phyloP scores from a whole-genome alignment of 2,888 invertebrate genomes.

The Helicoverpa assulta region DNA sequence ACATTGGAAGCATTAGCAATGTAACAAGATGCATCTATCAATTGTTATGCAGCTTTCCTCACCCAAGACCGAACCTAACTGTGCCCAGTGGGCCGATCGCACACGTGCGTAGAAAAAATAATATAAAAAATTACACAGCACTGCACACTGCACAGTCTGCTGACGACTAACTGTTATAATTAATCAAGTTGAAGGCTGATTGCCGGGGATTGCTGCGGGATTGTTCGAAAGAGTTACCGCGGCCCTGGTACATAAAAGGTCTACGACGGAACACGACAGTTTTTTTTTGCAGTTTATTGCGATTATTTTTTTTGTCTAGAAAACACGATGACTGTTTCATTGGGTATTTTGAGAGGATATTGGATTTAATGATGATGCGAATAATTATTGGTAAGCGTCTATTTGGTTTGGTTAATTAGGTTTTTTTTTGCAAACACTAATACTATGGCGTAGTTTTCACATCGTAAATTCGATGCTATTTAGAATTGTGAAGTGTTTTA shows the following conservation, averaged over 20 bases:
- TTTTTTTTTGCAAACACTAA: too few species aligned
- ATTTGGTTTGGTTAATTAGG: neutral
- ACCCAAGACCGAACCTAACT: slow-evolving; percentile 55
- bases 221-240: too few species aligned
- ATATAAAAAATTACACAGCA: slow-evolving; percentile 41
- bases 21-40: slow-evolving; percentile 51
- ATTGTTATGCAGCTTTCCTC: slow-evolving; percentile 42
- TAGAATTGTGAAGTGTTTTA: too few species aligned
- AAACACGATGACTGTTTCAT: slow-evolving; percentile 22
- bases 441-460: too few species aligned
- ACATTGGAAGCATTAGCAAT: slow-evolving; percentile 33
- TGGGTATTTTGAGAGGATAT: slow-evolving; percentile 18
- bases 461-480: too few species aligned
- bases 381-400: slow-evolving; percentile 11
- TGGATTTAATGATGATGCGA: neutral
- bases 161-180: slow-evolving; percentile 50
- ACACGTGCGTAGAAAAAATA: slow-evolving; percentile 33
- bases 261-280: too few species aligned
- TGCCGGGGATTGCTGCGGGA: too few species aligned
- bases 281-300: slow-evolving; percentile 5
- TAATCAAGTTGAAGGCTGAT: slow-evolving; percentile 32
- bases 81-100: slow-evolving; percentile 62
- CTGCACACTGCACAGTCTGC: slow-evolving; percentile 52
- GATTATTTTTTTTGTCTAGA: slow-evolving; percentile 16
- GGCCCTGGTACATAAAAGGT: too few species aligned